Base-by-base conservation (phyloP, 92 coral and sea anemone genomes). In the Porites lobata region DNA sequence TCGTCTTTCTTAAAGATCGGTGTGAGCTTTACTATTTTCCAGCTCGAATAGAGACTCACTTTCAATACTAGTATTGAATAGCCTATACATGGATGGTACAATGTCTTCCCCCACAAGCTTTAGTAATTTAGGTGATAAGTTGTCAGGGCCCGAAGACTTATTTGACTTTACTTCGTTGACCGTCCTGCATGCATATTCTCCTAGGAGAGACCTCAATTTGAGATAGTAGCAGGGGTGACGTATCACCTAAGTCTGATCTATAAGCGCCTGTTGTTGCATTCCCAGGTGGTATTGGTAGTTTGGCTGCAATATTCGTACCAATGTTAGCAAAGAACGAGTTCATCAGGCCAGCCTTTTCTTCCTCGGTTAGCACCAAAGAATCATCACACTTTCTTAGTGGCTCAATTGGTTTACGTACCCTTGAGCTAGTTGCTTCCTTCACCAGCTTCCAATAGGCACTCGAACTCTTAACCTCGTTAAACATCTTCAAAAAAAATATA, bases 91-190 rank as follows among this genome's bases (percentile, higher is more conserved):
- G 9, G 94, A 58, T 43, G 92, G 89, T 18, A 88, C 71, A 12
- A 87, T 88, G 3, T 89, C 94, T 13, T 62, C 76, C 9, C 84
- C 84, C 12, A 85, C 94, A 7, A 92, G 74, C 64, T 79, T 88
- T 14, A 65, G 24, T 22, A 22, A 22, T 22, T 22, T 22, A 22
- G 24, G 24, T 22, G 24, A 22, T 22, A 22, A 22, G 24, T 22
- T 22, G 24, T 22, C 24, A 22, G 24, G 24, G 24, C 24, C 24
- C 24, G 24, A 22, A 22, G 24, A 22, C 24, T 22, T 22, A 22
- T 22, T 22, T 22, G 24, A 22, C 24, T 22, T 22, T 22, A 22
- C 1, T 22, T 22, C 24, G 24, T 22, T 22, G 24, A 22, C 24
- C 24, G 24, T 22, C 24, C 24, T 22, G 24, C 24, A 22, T 22